Evolutionary conservation across 2,113 vertebrate species (phyloP).

Genomic region (Pelusios castaneus): DNA sequence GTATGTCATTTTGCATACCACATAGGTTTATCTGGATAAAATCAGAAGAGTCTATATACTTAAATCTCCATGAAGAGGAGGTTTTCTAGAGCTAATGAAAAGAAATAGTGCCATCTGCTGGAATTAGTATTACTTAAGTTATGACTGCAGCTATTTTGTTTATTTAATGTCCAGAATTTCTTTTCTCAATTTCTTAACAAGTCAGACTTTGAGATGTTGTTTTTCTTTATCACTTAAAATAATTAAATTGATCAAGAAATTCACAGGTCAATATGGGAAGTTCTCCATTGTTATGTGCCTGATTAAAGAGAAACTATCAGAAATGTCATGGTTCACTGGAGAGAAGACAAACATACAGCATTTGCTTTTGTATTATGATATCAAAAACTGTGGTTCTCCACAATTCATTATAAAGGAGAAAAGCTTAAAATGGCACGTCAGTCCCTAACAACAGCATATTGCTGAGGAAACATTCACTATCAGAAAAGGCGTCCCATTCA

Average conservation of each 20-base stretch:
- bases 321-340: not conserved
- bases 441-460: not conserved
- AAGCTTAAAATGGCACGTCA: not conserved
- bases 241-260: not conserved
- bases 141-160: not conserved
- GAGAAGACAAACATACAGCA: not conserved
- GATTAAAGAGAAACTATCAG: not conserved
- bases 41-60: slow-evolving; percentile 32
- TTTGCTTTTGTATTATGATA: not conserved
- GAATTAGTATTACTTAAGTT: not conserved
- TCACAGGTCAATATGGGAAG: not conserved
- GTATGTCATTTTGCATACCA: not conserved
- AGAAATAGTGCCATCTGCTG: slow-evolving; percentile 45
- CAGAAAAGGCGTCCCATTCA: not conserved
- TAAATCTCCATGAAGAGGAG: not conserved
- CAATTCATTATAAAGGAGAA: not conserved
- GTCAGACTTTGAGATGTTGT: not conserved
- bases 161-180: not conserved
- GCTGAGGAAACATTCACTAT: not conserved
- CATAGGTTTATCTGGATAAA: slow-evolving; percentile 16
- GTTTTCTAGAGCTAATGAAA: not conserved
- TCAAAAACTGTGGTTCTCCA: not conserved
- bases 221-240: not conserved
- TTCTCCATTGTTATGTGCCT: not conserved
- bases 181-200: not conserved